Evolutionary conservation across 2,113 vertebrate genomes (phyloP), one percentile per base, ranked within the genome.

Genomic region (Podarcis raffonei): DNA sequence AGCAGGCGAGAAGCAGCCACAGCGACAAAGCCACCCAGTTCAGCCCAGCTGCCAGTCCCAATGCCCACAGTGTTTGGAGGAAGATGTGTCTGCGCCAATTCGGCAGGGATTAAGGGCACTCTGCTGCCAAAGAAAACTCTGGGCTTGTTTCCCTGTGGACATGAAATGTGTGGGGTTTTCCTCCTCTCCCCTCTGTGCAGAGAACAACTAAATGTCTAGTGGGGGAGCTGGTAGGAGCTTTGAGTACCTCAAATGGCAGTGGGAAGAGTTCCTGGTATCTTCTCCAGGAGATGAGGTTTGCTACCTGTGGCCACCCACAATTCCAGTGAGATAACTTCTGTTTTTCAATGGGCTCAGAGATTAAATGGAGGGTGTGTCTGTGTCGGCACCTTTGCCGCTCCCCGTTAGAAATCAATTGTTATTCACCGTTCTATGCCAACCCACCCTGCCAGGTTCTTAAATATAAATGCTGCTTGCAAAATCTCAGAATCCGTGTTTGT

Each of bases 101-200:
- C 81, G 71, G 42, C 39, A 77, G 87, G 72, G 87, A 88, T 35
- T 57, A 27, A 69, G 74, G 72, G 81, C n/a, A 42, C 59, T 83
- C 72, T 0, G 87, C 74, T 88, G 81, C 72, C 72, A 83, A 53
- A 88, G 81, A 88, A 77, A 83, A 83, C 35, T 76, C 87, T 69
- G 81, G n/a, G 62, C 74, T 88, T n/a, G 25, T 88, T 83, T 88
- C 87, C 81, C 81, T 35, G 72, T 69, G 74, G 87, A 78, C 72
- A 6, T 30, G 39, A 68, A 86, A 83, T 81, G 81, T 88, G 62
- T 83, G 42, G 77, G 25, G 8, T 11, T 48, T 48, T 2, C 2
- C 48, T n/a, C 48, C 48, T 9, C 48, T 62, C 18, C 59, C 59
- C 59, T 7, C 59, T 78, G 75, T 86, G 37, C 30, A 53, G 18